A percentile compares a stretch with the other conserved stretches of the same genome.
These are phyloP conservation scores for Dromaius novaehollandiae DNA, from an alignment of 2,113 vertebrate species.

Conservation along the genomic window DNA sequence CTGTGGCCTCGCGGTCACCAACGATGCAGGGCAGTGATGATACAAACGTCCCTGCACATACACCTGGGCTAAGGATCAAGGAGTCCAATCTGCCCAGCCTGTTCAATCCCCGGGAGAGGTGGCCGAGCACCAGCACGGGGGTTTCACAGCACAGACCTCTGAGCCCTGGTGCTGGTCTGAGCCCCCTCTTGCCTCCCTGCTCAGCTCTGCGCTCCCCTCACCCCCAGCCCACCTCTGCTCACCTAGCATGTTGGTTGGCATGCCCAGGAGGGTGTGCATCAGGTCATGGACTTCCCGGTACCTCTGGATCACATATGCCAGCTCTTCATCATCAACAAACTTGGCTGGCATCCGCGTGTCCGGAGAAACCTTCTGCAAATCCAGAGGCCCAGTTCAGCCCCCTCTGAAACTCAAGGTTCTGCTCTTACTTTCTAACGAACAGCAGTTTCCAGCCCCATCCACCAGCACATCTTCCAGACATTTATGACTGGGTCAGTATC, in stretches of 20 bases:
- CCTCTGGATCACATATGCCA: conserved; percentile 93
- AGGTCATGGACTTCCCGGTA: conserved; percentile 95
- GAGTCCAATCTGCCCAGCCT: fast-evolving
- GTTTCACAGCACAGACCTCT: neutral
- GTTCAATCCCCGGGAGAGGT: neutral
- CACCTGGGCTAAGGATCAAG: fast-evolving
- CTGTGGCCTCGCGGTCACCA: fast-evolving
- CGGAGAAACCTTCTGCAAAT: conserved; percentile 87
- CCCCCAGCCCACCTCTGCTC: conserved; percentile 19
- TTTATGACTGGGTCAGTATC: neutral
- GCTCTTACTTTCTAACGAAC: neutral
- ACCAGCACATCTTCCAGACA: neutral
- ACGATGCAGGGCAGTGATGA: too few relatives aligned
- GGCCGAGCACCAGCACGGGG: fast-evolving
- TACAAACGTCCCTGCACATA: neutral
- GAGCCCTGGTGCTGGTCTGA: neutral
- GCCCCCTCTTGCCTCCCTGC: neutral
- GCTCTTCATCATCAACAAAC: conserved; percentile 93
- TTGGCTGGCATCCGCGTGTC: conserved; percentile 89
- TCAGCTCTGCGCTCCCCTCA: too few relatives aligned
- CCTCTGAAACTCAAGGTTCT: neutral
- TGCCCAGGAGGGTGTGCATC: conserved; percentile 92
- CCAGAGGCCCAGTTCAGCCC: neutral
- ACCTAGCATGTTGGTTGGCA: conserved; percentile 98
- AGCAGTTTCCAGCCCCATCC: neutral